Base-by-base conservation (phyloP, 2,797 vertebrate genomes). In the Varecia variegata region DNA sequence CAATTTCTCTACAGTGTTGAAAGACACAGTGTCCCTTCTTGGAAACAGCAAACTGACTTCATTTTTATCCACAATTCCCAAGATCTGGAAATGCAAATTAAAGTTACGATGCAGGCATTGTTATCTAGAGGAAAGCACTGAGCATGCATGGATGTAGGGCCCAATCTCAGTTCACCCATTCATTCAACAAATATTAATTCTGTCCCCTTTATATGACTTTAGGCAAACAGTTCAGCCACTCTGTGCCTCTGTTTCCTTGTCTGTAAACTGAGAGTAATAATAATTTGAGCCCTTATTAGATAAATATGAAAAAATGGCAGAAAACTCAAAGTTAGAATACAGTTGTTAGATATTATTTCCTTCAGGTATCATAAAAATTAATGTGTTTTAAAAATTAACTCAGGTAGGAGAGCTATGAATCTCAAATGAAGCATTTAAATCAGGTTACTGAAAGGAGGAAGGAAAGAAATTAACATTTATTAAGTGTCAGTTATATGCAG, bases 361-460 rank as follows among this genome's bases (percentile, higher is more conserved):
- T 98, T 97, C 96, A 97, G 97, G 97, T 97, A 97, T 96, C 97
- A 98, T 98, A 96, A 98, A 98, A 98, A 97, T 97, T 98, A 98
- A 97, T 98, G 97, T 97, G 96, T 97, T 97, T 98, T 98, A 98
- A 98, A 98, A 98, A 98, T 98, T 98, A 97, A 98, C 97, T 97
- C 95, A 96, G 95, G 97, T 97, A 97, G 96, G 94, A 95, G 94
- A 98, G 96, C 96, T 97, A 95, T 97, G 97, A 98, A 97, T 98
- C 96, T 97, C 95, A 97, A 98, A 97, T 97, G 97, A 97, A 97
- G 97, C 96, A 98, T 98, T 98, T 98, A 97, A 98, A 98, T 97
- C 96, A 97, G 96, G 97, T 97, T 96, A 96, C 88, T 95, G 96
- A 97, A 96, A 97, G 86, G 86, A 97, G 88, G 95, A 95, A 97